These are phyloP conservation scores for Trachymyrmex septentrionalis DNA, from an alignment of 1,140 invertebrate genomes.

Conservation along the genomic window DNA sequence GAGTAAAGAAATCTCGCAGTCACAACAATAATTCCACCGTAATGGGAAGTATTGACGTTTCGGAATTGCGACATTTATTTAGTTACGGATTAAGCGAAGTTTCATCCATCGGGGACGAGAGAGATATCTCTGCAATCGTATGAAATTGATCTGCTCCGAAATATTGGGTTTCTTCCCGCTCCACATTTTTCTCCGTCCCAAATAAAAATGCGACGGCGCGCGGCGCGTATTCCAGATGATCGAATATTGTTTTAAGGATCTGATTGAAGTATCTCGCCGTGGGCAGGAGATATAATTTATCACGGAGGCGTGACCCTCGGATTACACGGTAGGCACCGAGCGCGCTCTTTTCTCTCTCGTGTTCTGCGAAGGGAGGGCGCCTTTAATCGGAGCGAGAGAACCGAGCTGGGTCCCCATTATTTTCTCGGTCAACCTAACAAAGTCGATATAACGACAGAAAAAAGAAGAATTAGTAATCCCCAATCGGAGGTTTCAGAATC, in stretches of 20 bases:
- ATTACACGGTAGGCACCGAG: conserved; percentile 57
- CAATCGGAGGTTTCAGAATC: conserved; percentile 13
- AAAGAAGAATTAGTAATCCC: conserved; percentile 41
- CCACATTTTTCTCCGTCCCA: neutral
- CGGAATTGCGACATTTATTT: neutral
- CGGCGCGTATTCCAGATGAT: neutral
- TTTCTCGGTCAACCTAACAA: conserved; percentile 64
- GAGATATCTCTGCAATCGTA: neutral
- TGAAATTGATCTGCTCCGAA: neutral
- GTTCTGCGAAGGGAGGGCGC: conserved; percentile 56
- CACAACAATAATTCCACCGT: neutral
- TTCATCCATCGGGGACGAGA: neutral
- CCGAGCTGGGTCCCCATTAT: conserved; percentile 57
- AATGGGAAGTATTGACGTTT: neutral
- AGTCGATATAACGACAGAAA: conserved; percentile 47
- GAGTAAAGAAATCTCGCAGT: neutral
- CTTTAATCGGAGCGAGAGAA: conserved; percentile 65
- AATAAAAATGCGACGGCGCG: neutral
- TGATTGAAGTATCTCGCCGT: conserved; percentile 36
- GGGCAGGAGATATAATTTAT: conserved; percentile 56
- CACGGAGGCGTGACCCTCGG: conserved; percentile 59
- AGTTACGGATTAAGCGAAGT: neutral
- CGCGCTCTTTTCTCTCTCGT: conserved; percentile 43
- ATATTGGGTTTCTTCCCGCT: neutral
- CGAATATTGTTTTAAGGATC: conserved; percentile 54